A percentile compares a stretch with the other conserved stretches of the same genome.
phyloP scores from a whole-genome alignment of 2,797 vertebrate genomes.

The Stomatorhinus walkeri region DNA sequence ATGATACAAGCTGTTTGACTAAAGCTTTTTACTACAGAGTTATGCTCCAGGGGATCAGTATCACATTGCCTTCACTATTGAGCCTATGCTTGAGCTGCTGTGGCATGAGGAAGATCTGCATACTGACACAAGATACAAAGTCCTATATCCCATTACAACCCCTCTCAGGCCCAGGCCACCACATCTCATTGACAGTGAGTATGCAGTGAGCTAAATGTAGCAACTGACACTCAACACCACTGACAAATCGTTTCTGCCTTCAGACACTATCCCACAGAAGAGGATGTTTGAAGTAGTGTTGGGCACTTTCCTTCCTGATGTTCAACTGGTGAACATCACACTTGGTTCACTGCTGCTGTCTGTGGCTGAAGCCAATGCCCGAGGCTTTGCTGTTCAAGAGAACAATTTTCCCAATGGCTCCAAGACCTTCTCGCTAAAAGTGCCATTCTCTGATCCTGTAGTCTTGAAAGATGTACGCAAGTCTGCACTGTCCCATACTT shows the following conservation, averaged over 20 bases:
- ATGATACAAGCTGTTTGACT: background rate
- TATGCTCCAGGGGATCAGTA: constrained; percentile 56
- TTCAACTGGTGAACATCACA: constrained; percentile 58
- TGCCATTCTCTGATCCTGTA: constrained; percentile 51
- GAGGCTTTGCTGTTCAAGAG: constrained; percentile 52
- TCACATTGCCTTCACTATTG: constrained; percentile 53
- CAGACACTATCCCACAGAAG: constrained; percentile 47
- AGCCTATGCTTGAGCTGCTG: constrained; percentile 63
- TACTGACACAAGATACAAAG: constrained; percentile 57
- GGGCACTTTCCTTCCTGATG: constrained; percentile 57
- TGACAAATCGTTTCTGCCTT: background rate
- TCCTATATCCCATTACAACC: constrained; percentile 62
- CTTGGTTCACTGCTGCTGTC: constrained; percentile 48
- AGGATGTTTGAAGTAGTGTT: constrained; percentile 48
- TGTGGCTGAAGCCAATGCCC: constrained; percentile 44
- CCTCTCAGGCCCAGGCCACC: constrained; percentile 46
- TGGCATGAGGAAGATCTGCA: constrained; percentile 47
- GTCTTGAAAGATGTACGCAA: constrained; percentile 50
- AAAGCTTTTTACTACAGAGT: constrained; percentile 52
- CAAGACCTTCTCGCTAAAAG: constrained; percentile 37
- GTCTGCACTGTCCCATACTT: background rate
- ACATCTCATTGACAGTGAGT: constrained; percentile 46
- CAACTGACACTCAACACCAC: no score
- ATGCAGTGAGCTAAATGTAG: background rate
- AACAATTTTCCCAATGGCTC: constrained; percentile 44